These are phyloP conservation scores for Pachyuromys duprasi DNA, from an alignment of 2,797 vertebrate genomes.

Conservation along the genomic window DNA sequence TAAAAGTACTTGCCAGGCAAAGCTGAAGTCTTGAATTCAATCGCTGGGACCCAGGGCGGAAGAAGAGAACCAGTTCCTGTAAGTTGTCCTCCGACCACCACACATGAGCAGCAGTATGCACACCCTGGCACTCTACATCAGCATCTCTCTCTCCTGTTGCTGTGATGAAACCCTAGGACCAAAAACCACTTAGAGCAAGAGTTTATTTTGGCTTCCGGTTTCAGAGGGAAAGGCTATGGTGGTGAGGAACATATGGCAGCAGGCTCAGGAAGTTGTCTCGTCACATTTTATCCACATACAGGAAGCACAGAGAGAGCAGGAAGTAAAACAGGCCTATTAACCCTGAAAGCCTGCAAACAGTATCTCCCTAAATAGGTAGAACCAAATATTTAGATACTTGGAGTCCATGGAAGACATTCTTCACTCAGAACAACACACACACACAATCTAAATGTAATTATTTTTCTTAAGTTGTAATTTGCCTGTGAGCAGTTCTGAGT, in stretches of 20 bases:
- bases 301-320: background rate
- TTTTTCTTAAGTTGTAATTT: conserved; percentile 45
- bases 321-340: background rate
- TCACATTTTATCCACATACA: background rate
- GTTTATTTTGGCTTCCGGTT: background rate
- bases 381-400: background rate
- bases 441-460: background rate
- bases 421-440: background rate
- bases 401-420: too few species aligned
- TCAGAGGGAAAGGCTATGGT: background rate
- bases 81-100: background rate
- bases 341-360: background rate
- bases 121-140: too few species aligned
- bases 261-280: background rate
- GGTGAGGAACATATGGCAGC: background rate
- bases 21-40: background rate
- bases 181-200: background rate
- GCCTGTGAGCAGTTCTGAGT: background rate
- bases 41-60: too few species aligned
- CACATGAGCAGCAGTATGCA: background rate
- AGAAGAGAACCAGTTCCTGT: background rate
- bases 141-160: background rate
- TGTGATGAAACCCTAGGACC: background rate
- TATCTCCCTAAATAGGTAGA: background rate
- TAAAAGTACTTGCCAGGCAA: background rate